Evolutionary conservation across 2,113 vertebrate species (phyloP), one percentile per base, ranked within the genome.

Genomic region (Regulus satrapa): DNA sequence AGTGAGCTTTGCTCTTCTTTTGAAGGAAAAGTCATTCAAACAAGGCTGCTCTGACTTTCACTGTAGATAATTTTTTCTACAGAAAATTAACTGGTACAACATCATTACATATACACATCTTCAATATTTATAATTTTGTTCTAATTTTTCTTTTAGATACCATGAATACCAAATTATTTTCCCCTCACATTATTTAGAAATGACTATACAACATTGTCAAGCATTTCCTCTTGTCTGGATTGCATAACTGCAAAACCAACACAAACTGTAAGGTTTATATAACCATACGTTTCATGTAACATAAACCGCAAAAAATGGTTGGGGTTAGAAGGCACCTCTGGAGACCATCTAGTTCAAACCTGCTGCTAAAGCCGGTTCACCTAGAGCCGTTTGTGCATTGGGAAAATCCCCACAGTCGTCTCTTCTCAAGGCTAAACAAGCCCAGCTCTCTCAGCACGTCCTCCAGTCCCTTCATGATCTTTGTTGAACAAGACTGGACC

Each of bases 381-480:
- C 17, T 34, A 6, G 25, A 49, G 18, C 26, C 34, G 28, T 52
- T 61, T 31, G 8, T 25, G 12, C 43, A 10, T 18, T 56, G 32
- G 9, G 28, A 51, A 64, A 32, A 55, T 36, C 36, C 49, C 14
- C 1, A 0, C 32, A 51, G 18, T 18, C 0, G 0, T 28, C 66
- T 34, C 23, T 52, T 61, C 46, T 48, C 0, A 0, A 77, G 38
- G n/a, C 38, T 52, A 43, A 52, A 24, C 28, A 38, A 18, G 54
- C 31, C 4, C 34, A 41, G 75, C 49, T 71, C 29, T 34, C 49
- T 41, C 41, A 79, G 56, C 41, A 17, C 41, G 34, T 31, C 12
- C 48, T 55, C 13, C 56, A 71, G 34, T 4, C 20, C 31, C 36
- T 55, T 12, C 26, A 18, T 48, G 26, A 23, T 26, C 75, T 64